These are phyloP conservation scores for Aromia moschata DNA, from an alignment of 2,888 invertebrate genomes.

Conservation along the genomic window DNA sequence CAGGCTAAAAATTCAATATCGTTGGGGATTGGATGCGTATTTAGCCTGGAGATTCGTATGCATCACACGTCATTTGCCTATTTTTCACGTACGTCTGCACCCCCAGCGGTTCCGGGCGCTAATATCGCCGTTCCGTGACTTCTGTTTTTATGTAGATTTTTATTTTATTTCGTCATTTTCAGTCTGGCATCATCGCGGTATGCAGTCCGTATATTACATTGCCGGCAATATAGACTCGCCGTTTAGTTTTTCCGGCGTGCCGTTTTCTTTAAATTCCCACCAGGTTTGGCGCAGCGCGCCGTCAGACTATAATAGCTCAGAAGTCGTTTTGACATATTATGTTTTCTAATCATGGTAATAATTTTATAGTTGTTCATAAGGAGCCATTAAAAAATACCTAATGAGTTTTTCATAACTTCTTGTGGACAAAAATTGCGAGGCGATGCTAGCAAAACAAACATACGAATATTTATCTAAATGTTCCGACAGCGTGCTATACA, in stretches of 20 bases:
- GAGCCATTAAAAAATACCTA: too few species aligned
- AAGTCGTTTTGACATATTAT: too few species aligned
- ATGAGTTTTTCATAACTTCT: too few species aligned
- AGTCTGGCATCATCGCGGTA: conserved; percentile 30
- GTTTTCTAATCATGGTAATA: too few species aligned
- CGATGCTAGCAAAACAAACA: too few species aligned
- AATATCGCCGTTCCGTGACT: conserved; percentile 49
- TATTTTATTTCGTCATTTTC: conserved; percentile 47
- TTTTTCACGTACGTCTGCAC: conserved; percentile 50
- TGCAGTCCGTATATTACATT: conserved; percentile 15
- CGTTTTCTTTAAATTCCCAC: neutral
- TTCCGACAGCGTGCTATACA: too few species aligned
- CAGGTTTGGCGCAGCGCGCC: too few species aligned
- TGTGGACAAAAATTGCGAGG: too few species aligned
- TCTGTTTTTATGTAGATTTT: conserved; percentile 45
- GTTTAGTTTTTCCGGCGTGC: neutral
- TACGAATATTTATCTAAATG: too few species aligned
- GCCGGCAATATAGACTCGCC: conserved; percentile 5
- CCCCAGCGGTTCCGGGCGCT: conserved; percentile 45
- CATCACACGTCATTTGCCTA: conserved; percentile 47
- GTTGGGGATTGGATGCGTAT: conserved; percentile 24
- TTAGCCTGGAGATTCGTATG: conserved; percentile 36
- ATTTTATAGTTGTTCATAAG: too few species aligned
- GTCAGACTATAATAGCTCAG: too few species aligned
- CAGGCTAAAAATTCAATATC: neutral